Evolutionary conservation across 1,140 invertebrate genomes (phyloP).

Genomic region (Coptotermes formosanus): DNA sequence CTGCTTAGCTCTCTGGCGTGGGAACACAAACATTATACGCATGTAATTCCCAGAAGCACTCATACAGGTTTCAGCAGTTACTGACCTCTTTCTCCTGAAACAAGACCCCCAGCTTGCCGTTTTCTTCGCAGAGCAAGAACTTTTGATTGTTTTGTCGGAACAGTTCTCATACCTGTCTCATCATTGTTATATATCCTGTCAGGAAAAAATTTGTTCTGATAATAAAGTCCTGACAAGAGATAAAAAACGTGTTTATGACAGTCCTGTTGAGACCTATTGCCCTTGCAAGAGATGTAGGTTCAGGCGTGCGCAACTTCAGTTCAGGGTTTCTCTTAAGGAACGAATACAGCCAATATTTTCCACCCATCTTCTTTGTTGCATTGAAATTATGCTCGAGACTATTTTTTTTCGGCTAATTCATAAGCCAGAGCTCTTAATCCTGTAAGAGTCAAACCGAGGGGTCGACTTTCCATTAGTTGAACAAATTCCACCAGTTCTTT

Average conservation of each 20-base stretch:
- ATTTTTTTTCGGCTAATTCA: too few species aligned
- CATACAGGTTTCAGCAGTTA: constrained; percentile 38
- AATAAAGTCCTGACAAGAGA: constrained; percentile 30
- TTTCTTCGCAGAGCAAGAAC: constrained; percentile 24
- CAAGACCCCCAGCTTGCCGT: too few species aligned
- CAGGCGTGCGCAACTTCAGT: constrained; percentile 26
- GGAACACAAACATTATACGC: constrained; percentile 44
- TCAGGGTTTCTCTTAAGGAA: constrained; percentile 46
- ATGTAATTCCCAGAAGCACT: constrained; percentile 41
- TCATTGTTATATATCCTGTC: constrained; percentile 47
- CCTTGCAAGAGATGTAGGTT: constrained; percentile 34
- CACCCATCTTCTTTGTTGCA: too few species aligned
- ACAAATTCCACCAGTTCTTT: too few species aligned
- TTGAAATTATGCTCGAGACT: too few species aligned
- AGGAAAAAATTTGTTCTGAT: constrained; percentile 31
- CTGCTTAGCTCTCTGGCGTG: constrained; percentile 38
- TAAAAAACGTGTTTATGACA: too few species aligned
- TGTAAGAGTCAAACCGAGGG: too few species aligned
- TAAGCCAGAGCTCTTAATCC: too few species aligned
- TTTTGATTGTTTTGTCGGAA: constrained; percentile 37
- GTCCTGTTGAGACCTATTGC: constrained; percentile 38
- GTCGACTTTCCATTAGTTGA: too few species aligned
- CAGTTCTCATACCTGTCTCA: constrained; percentile 43
- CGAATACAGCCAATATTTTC: constrained; percentile 45
- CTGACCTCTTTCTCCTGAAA: constrained; percentile 39